phyloP scores from a whole-genome alignment of 2,113 vertebrate species.

The Chloropsis hardwickii region DNA sequence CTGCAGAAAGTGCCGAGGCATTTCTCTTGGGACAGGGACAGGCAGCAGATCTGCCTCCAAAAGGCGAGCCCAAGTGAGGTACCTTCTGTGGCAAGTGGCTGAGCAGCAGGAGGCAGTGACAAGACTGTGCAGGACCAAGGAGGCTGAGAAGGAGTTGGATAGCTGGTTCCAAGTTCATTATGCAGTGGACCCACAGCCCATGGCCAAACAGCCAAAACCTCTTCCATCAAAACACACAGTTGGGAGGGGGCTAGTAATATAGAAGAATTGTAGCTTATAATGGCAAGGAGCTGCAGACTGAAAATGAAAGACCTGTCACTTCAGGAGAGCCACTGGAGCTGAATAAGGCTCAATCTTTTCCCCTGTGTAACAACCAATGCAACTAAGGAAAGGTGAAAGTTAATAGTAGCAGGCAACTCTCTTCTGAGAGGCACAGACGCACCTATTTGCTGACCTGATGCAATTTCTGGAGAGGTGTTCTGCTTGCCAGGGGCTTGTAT shows the following conservation, averaged over 20 bases:
- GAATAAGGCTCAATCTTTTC: neutral
- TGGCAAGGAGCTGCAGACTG: neutral
- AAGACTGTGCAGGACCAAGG: neutral
- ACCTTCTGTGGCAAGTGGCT: neutral
- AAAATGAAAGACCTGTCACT: neutral
- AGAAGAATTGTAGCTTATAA: neutral
- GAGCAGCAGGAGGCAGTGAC: neutral
- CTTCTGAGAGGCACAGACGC: neutral
- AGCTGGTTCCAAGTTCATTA: neutral
- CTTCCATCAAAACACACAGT: fast-evolving
- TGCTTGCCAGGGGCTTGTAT: neutral
- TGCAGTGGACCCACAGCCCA: neutral
- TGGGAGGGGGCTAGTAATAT: neutral
- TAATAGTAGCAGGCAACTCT: neutral
- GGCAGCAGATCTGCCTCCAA: neutral
- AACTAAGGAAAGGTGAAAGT: neutral
- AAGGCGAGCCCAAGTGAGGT: neutral
- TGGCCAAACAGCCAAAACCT: neutral
- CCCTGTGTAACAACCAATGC: neutral
- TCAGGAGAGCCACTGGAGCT: neutral
- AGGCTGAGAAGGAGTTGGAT: neutral
- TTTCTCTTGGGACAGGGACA: neutral
- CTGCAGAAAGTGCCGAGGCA: neutral
- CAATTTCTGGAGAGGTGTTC: neutral
- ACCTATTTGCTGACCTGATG: neutral